Evolutionary conservation across 1,140 invertebrate species (phyloP), one percentile per base, ranked within the genome.

Genomic region (Hyposmocoma kahamanoa): DNA sequence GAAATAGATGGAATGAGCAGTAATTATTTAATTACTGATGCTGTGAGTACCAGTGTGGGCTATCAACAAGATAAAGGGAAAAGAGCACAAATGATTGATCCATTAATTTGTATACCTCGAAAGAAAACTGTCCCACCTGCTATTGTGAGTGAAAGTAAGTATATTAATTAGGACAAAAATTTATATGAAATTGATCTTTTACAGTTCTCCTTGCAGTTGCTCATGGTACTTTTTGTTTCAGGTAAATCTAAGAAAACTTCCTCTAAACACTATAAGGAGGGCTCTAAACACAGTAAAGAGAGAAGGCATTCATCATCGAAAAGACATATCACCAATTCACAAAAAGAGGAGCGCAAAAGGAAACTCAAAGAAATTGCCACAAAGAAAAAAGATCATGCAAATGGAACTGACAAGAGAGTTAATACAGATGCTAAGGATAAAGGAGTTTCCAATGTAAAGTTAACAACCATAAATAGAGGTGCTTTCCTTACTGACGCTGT

Each of bases 321-420:
- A 67, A 62, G 22, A 39, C 43, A 49, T 24, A 71, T 74, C 13
- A 62, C 58, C 21, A 56, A 60, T 24, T 67, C 65, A 50, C 68
- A 75, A 62, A 84, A 81, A 56, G 78, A 84, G 65, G 73, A 77
- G 47, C 65, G 78, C n/a, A 81, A 72, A 52, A 72, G 59, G 44
- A 84, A 72, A 56, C 57, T 84, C 5, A 75, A 73, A 56, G 74
- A 73, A 67, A 65, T 84, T 49, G 78, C 80, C 20, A 42, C 36
- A n/a, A 82, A 84, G 57, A 60, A 58, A n/a, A 82, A 73, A 56
- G 64, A 55, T 42, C 22, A 42, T 15, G 43, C 30, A 18, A 56
- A 46, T 49, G 62, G 53, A 38, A 10, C 43, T 41, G 34, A 44
- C 17, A 46, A 44, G 42, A 24, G 10, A 41, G 42, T 43, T 32